These are phyloP conservation scores for Drosophila lutescens DNA, from an alignment of 2,888 invertebrate species.

Conservation along the genomic window DNA sequence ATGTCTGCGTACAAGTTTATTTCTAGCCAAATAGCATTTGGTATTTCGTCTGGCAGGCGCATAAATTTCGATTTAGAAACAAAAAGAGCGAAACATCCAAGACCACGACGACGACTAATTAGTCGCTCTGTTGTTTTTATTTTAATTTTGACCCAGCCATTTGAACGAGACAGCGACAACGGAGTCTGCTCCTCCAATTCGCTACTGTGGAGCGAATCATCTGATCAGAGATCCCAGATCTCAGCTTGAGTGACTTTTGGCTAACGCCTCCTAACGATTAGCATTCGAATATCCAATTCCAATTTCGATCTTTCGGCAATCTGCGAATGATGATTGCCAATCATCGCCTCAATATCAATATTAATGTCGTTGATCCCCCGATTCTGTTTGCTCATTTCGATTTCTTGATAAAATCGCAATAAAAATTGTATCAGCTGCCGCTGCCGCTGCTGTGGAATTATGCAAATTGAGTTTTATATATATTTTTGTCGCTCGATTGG, in stretches of 20 bases:
- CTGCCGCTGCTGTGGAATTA: conserved; percentile 28
- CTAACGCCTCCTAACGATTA: conserved; percentile 41
- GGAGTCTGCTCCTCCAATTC: conserved; percentile 6
- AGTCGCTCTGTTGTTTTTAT: conserved; percentile 58
- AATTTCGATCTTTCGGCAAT: conserved; percentile 27
- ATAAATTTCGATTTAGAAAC: conserved; percentile 55
- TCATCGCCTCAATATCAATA: conserved; percentile 45
- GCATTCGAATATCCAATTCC: conserved; percentile 35
- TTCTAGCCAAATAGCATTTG: conserved; percentile 63
- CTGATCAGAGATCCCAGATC: conserved; percentile 6
- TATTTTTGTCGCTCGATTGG: conserved; percentile 13
- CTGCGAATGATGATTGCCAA: conserved; percentile 24
- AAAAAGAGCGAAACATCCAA: conserved; percentile 37
- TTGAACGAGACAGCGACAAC: conserved; percentile 20
- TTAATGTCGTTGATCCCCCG: conserved; percentile 44
- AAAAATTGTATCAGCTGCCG: conserved; percentile 41
- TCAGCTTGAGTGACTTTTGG: conserved; percentile 26
- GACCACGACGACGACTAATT: conserved; percentile 54
- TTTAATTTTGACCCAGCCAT: conserved; percentile 51
- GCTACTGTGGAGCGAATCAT: conserved; percentile 36
- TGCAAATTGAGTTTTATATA: conserved; percentile 36
- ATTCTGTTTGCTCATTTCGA: conserved; percentile 41
- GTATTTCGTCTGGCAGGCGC: conserved; percentile 63
- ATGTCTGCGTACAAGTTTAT: conserved; percentile 51
- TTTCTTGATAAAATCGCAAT: conserved; percentile 56